phyloP scores from a whole-genome alignment of 2,888 invertebrate species.

The Eupithecia vulgata region DNA sequence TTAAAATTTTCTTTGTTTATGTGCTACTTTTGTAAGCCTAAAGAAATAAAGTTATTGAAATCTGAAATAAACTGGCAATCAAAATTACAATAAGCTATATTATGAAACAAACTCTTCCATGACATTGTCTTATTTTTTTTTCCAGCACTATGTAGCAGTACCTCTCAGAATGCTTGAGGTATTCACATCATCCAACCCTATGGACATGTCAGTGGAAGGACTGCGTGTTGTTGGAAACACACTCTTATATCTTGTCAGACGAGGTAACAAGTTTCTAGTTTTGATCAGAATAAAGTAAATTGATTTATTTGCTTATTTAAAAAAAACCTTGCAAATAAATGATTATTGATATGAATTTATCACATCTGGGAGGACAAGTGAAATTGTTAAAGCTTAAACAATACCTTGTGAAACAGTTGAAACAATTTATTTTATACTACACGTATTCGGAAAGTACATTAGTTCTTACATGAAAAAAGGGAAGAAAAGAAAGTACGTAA shows the following conservation, averaged over 20 bases:
- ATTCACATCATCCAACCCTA: slow-evolving; percentile 84
- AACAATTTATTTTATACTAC: not conserved
- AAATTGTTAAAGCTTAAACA: too few species aligned
- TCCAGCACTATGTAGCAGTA: slow-evolving; percentile 85
- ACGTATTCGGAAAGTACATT: too few species aligned
- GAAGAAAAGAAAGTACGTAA: too few species aligned
- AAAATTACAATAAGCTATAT: not conserved
- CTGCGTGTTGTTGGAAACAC: slow-evolving; percentile 73
- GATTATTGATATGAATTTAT: too few species aligned
- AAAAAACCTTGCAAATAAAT: too few species aligned
- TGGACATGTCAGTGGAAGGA: slow-evolving; percentile 64
- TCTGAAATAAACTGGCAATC: not conserved
- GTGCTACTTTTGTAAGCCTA: too few species aligned
- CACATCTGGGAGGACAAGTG: too few species aligned
- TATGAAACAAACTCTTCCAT: not conserved
- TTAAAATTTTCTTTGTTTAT: too few species aligned
- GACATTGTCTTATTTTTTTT: not conserved
- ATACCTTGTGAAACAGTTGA: too few species aligned
- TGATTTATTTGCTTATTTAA: too few species aligned
- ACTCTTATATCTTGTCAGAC: slow-evolving; percentile 82
- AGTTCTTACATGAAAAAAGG: too few species aligned
- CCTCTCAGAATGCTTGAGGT: slow-evolving; percentile 91
- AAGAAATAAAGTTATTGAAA: too few species aligned
- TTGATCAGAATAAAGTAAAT: not conserved
- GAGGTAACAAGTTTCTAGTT: slow-evolving; percentile 67